Percentiles rank a stretch among this genome's conserved stretches.
Conservation (phyloP, 2,113 vertebrate species). For the Alethe castanea region DNA sequence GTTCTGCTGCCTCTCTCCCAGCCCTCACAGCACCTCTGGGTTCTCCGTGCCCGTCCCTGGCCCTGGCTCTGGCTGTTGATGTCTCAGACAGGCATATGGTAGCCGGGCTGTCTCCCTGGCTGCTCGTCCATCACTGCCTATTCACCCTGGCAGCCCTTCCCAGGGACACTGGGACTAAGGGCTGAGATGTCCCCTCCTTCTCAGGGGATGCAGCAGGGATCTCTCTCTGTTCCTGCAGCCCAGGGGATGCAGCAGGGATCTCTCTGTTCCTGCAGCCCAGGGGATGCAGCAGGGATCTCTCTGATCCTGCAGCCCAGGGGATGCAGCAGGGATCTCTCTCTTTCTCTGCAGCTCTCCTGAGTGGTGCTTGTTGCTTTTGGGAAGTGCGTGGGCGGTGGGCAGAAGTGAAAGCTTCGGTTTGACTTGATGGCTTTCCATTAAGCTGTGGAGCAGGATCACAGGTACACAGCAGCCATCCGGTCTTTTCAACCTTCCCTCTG, state of each 20-base stretch:
- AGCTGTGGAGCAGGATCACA: neutral
- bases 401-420: neutral
- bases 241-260: too few species aligned
- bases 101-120: neutral
- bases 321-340: neutral
- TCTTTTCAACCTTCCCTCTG: neutral
- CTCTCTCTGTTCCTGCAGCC: too few species aligned
- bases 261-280: too few species aligned
- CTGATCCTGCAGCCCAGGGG: neutral
- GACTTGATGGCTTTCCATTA: constrained; percentile 26
- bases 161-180: neutral
- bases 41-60: neutral
- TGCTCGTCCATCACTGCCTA: neutral
- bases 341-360: neutral
- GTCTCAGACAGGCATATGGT: constrained; percentile 2
- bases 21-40: neutral
- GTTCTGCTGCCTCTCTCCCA: neutral
- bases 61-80: neutral
- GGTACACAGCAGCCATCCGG: neutral
- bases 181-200: neutral
- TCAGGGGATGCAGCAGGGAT: too few species aligned
- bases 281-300: neutral
- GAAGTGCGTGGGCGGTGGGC: neutral
- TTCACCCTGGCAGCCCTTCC: neutral
- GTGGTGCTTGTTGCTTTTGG: neutral